These are phyloP conservation scores for Papilio protenor DNA, from an alignment of 2,888 invertebrate species.

Conservation along the genomic window DNA sequence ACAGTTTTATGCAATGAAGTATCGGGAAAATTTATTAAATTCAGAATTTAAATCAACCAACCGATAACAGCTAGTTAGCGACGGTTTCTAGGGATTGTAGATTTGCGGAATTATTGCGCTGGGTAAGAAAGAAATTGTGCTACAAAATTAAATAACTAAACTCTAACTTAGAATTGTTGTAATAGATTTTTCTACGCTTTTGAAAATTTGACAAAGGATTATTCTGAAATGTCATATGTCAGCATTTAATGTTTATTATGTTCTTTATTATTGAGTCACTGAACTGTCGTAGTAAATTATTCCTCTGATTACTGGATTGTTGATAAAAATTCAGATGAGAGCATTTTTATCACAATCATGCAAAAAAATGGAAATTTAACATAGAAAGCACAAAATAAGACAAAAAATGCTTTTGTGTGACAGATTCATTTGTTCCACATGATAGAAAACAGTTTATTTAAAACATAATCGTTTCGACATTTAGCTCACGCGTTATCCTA, in stretches of 20 bases:
- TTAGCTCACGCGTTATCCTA: conserved; percentile 48
- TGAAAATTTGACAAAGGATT: background rate
- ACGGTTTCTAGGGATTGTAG: background rate
- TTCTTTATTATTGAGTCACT: background rate
- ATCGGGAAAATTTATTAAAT: background rate
- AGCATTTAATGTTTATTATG: background rate
- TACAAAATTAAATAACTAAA: background rate
- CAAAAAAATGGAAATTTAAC: background rate
- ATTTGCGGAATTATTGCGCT: background rate
- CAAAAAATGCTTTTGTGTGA: background rate
- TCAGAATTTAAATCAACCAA: background rate
- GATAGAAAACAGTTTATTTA: conserved; percentile 10
- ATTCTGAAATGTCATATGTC: background rate
- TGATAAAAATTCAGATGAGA: no score
- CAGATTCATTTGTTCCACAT: background rate
- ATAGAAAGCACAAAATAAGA: background rate
- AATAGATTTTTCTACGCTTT: background rate
- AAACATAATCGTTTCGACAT: conserved; percentile 41
- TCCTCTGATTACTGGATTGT: no score
- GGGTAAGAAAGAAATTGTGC: conserved; percentile 6
- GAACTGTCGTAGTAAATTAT: no score
- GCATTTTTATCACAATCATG: no score
- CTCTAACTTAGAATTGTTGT: background rate
- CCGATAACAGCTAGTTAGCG: conserved; percentile 13
- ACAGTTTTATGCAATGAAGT: conserved; percentile 15